Conservation (phyloP, 2,113 vertebrate genomes). For the Coptodon bakossiorum region DNA sequence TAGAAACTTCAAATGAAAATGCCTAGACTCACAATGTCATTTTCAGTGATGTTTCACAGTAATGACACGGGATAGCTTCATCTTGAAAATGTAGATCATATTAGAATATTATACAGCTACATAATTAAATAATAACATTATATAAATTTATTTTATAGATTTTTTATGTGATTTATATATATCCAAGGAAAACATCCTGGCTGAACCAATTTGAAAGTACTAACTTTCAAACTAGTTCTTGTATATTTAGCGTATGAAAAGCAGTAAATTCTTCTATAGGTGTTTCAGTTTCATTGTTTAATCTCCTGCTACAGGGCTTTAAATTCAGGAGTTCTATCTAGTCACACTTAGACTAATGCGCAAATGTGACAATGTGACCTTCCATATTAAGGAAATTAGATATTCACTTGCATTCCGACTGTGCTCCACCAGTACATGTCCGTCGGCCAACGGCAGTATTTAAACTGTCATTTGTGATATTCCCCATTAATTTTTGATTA, state of each 20-base stretch:
- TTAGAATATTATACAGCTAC: not conserved
- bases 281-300: not conserved
- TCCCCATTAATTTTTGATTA: conserved; percentile 56
- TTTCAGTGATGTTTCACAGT: not conserved
- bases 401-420: conserved; percentile 8
- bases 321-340: not conserved
- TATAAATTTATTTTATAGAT: not conserved
- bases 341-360: conserved; percentile 9
- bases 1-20: not conserved
- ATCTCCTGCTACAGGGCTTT: not conserved
- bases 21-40: not conserved
- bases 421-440: not conserved
- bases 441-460: conserved; percentile 20
- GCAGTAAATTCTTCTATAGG: not conserved
- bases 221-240: not conserved
- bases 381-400: conserved; percentile 20
- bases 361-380: conserved; percentile 28
- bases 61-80: not conserved
- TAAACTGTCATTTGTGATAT: conserved; percentile 49
- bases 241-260: not conserved
- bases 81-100: not conserved
- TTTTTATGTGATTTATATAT: too few relatives aligned
- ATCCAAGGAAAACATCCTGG: not conserved
- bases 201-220: not conserved
- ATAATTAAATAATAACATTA: not conserved